Conservation (phyloP, 2,113 vertebrate species). For the Apistogramma diplotaenia region DNA sequence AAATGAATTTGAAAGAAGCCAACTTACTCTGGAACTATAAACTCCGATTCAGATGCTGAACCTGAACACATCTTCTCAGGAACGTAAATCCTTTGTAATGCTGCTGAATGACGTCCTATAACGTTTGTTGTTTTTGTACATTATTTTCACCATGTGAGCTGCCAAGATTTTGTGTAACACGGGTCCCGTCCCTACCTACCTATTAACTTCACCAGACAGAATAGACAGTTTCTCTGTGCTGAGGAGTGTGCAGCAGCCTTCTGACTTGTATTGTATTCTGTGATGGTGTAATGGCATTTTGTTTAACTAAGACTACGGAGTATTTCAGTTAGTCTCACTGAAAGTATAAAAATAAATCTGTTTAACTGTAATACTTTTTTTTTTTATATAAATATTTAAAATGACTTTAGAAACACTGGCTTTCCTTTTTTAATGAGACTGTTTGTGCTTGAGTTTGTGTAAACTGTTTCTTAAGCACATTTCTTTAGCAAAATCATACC, state of each 20-base stretch:
- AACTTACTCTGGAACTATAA: neutral
- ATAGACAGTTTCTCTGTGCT: neutral
- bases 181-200: neutral
- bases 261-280: neutral
- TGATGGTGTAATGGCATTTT: neutral
- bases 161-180: neutral
- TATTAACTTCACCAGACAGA: neutral
- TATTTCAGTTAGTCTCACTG: too few relatives aligned
- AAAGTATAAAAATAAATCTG: too few relatives aligned
- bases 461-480: neutral
- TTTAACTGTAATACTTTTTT: neutral
- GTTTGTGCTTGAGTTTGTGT: neutral
- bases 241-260: conserved; percentile 2
- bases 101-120: neutral
- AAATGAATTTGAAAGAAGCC: neutral
- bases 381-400: too few relatives aligned
- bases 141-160: neutral
- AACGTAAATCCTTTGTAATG: neutral
- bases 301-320: neutral
- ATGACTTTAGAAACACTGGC: neutral
- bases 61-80: neutral
- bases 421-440: neutral
- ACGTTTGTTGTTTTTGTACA: neutral
- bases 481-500: neutral
- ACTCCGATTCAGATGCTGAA: too few relatives aligned